Evolutionary conservation across 2,113 vertebrate genomes (phyloP).

Genomic region (Rhinopithecus roxellana): DNA sequence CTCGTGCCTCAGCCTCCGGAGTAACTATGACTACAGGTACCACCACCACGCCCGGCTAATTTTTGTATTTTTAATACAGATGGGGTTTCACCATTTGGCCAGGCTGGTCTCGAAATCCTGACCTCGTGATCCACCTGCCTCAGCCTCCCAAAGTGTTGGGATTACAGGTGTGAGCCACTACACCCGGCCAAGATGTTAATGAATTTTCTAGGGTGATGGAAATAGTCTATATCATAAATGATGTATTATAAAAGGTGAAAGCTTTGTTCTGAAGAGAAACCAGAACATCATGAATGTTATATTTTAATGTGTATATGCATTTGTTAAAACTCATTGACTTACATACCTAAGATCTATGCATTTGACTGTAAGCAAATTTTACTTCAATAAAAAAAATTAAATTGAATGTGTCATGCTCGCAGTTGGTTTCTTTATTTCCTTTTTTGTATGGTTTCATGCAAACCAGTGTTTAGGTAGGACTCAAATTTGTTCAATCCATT

Average conservation of each 20-base stretch:
- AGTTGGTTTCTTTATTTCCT: not conserved
- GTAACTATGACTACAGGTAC: too few relatives aligned
- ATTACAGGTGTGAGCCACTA: too few relatives aligned
- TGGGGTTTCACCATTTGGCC: too few relatives aligned
- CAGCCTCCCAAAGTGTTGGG: too few relatives aligned
- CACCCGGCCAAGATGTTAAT: not conserved
- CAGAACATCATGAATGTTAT: not conserved
- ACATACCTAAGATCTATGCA: not conserved
- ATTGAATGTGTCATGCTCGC: not conserved
- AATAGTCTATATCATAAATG: not conserved
- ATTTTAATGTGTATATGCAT: not conserved
- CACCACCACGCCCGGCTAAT: too few relatives aligned
- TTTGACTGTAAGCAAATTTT: slow-evolving; percentile 9
- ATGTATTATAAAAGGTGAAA: too few relatives aligned
- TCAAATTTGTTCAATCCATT: not conserved
- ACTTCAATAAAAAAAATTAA: not conserved
- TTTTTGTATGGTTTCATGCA: not conserved
- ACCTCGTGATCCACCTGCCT: too few relatives aligned
- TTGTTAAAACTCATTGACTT: not conserved
- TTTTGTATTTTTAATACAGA: too few relatives aligned
- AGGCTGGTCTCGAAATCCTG: too few relatives aligned
- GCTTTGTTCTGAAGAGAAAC: too few relatives aligned
- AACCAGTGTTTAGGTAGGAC: slow-evolving; percentile 18
- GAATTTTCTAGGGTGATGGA: not conserved
- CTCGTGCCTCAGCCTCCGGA: too few relatives aligned